phyloP scores from a whole-genome alignment of 2,797 vertebrate species.

The Sebastes jordani region DNA sequence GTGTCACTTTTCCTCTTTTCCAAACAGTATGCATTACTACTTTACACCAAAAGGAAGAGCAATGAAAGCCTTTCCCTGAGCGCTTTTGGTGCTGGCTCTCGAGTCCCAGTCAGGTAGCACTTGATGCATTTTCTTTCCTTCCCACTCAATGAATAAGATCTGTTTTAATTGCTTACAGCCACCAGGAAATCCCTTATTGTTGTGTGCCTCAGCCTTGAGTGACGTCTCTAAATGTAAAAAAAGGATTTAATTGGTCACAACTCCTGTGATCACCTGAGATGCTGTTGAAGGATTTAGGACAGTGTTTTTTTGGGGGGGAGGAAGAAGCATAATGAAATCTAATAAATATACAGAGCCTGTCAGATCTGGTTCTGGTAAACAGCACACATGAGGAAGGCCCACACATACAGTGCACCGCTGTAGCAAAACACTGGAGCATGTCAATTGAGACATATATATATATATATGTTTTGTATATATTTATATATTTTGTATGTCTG shows the following conservation, averaged over 20 bases:
- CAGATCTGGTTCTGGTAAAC: not conserved
- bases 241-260: not conserved
- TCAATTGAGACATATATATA: constrained; percentile 13
- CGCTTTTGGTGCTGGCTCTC: constrained; percentile 48
- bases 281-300: not conserved
- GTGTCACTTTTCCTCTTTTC: constrained; percentile 2
- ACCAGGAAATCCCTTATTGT: constrained; percentile 13
- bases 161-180: constrained; percentile 2
- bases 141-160: constrained; percentile 10
- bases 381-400: constrained; percentile 1
- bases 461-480: constrained; percentile 67
- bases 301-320: not conserved
- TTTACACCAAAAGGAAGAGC: constrained; percentile 24
- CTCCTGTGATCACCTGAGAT: not conserved
- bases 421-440: constrained; percentile 63
- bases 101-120: constrained; percentile 36
- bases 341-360: not conserved
- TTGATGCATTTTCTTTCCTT: constrained; percentile 37
- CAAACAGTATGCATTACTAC: constrained; percentile 16
- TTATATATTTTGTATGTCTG: constrained; percentile 60
- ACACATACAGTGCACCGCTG: constrained; percentile 1
- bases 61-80: constrained; percentile 19
- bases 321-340: not conserved
- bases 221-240: constrained; percentile 15
- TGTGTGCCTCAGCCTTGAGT: constrained; percentile 29